Conservation (phyloP, 2,113 vertebrate genomes). For the Peromyscus polionotus region DNA sequence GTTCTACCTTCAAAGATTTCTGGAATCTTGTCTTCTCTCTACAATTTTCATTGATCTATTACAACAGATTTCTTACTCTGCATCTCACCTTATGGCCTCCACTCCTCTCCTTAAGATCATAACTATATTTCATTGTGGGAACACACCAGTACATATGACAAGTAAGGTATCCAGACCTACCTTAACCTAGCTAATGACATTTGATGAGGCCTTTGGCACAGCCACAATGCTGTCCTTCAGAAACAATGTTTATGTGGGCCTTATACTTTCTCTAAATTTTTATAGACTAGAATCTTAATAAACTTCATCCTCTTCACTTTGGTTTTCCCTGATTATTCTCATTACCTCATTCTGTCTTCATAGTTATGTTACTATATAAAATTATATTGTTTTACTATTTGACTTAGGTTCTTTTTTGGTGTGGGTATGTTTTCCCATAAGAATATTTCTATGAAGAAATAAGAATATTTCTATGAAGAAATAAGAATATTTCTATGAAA, state of each 20-base stretch:
- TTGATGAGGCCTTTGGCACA: neutral
- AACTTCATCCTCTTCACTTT: neutral
- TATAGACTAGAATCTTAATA: neutral
- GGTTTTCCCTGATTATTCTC: neutral
- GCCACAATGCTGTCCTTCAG: neutral
- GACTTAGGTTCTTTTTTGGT: neutral
- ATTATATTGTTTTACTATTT: neutral
- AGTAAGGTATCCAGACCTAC: neutral
- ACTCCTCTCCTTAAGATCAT: neutral
- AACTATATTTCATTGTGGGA: neutral
- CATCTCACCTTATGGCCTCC: accelerated
- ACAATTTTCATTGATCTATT: neutral
- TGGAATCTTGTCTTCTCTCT: neutral
- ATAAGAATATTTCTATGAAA: neutral
- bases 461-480: too few species aligned
- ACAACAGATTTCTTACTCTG: neutral
- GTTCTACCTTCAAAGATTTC: neutral
- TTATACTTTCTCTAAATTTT: neutral
- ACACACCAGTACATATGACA: neutral
- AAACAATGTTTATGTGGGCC: neutral
- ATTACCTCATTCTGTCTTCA: neutral
- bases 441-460: neutral
- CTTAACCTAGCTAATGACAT: neutral
- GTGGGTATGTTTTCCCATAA: neutral
- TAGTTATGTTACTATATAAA: neutral